Conservation (phyloP, 1,140 invertebrate genomes). For the Drosophila quadrilineata region DNA sequence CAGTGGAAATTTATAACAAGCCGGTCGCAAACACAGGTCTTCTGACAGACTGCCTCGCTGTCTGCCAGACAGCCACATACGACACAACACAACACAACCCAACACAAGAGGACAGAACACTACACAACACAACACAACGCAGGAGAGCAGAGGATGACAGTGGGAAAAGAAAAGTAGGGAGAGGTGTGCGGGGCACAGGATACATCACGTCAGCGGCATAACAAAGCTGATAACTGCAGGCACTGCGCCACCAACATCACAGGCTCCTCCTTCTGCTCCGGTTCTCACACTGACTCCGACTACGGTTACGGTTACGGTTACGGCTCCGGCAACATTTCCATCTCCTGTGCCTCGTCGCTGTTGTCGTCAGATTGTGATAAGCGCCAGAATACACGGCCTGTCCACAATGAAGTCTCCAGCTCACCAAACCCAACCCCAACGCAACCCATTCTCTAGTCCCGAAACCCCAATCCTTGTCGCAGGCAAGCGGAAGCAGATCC, state of each 20-base stretch:
- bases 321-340: no score
- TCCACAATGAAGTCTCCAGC: no score
- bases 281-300: no score
- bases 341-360: no score
- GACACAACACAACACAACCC: slow-evolving; percentile 10
- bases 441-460: no score
- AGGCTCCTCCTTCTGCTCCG: no score
- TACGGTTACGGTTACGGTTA: no score
- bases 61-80: slow-evolving; percentile 46
- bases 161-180: neutral
- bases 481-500: slow-evolving; percentile 35
- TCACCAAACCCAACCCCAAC: no score
- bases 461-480: no score
- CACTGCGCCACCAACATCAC: slow-evolving; percentile 55
- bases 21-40: slow-evolving; percentile 13
- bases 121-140: neutral
- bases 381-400: slow-evolving; percentile 13
- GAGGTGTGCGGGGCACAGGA: slow-evolving; percentile 36
- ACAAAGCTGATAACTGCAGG: slow-evolving; percentile 73
- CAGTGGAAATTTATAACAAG: slow-evolving; percentile 43
- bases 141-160: neutral
- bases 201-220: slow-evolving; percentile 75
- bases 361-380: slow-evolving; percentile 39
- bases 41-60: slow-evolving; percentile 18
- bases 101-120: neutral